Percentiles rank a stretch among this genome's conserved stretches.
Conservation (phyloP, 2,888 invertebrate species). For the Tinea semifulvella region DNA sequence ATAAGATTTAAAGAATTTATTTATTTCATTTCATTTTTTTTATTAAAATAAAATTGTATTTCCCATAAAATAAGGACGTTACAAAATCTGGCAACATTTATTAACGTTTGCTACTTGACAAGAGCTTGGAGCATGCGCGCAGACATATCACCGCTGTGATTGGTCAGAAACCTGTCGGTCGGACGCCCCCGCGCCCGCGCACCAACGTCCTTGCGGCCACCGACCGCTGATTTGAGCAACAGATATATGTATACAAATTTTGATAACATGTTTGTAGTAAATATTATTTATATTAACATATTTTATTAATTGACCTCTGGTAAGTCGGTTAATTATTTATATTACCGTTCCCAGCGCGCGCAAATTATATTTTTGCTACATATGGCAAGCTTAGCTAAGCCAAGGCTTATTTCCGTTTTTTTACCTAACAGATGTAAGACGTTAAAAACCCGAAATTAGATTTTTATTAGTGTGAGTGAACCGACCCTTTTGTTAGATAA, state of each 20-base stretch:
- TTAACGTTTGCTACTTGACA: constrained; percentile 10
- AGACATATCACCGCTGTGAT: constrained; percentile 25
- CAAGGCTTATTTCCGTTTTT: too few relatives aligned
- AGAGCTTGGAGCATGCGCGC: constrained; percentile 19
- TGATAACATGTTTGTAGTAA: constrained; percentile 3
- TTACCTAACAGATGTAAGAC: too few relatives aligned
- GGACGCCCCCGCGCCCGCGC: constrained; percentile 49
- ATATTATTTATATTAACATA: neutral
- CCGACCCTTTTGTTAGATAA: too few relatives aligned
- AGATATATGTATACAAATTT: neutral
- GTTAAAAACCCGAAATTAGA: too few relatives aligned
- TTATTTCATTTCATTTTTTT: too few relatives aligned
- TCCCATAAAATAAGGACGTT: neutral
- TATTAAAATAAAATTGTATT: constrained; percentile 21
- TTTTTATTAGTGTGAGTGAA: too few relatives aligned
- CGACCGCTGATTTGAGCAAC: constrained; percentile 26
- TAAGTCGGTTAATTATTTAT: too few relatives aligned
- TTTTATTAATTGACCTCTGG: neutral
- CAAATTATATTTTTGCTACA: too few relatives aligned
- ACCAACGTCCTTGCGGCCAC: constrained; percentile 63
- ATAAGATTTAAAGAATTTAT: too few relatives aligned
- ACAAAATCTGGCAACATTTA: constrained; percentile 1
- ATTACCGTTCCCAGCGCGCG: too few relatives aligned
- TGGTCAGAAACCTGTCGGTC: constrained; percentile 32
- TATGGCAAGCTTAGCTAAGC: too few relatives aligned